phyloP scores from a whole-genome alignment of 2,888 invertebrate genomes.

The Scaptomyza polygonia region DNA sequence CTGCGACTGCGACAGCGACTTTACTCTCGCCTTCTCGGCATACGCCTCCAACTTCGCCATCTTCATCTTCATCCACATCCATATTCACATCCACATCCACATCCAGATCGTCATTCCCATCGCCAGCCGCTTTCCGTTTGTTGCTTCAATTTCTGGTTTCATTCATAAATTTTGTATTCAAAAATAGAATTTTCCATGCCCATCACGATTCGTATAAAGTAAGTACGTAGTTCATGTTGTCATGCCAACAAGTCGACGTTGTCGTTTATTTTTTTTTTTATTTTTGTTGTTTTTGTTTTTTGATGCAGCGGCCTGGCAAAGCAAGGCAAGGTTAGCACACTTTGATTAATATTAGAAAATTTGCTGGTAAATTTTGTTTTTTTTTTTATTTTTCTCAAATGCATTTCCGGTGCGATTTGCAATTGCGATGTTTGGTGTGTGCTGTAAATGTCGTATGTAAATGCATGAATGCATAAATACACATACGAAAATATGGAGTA shows the following conservation, averaged over 20 bases:
- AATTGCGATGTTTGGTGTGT: slow-evolving; percentile 10
- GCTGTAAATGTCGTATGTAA: neutral
- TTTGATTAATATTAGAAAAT: slow-evolving; percentile 65
- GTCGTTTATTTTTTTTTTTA: slow-evolving; percentile 1
- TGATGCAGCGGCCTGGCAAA: slow-evolving; percentile 26
- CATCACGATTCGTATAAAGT: slow-evolving; percentile 9
- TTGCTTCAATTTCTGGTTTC: slow-evolving; percentile 36
- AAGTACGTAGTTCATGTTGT: slow-evolving; percentile 16
- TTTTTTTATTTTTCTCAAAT: slow-evolving; percentile 16
- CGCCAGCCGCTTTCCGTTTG: neutral
- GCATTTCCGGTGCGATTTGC: slow-evolving; percentile 56
- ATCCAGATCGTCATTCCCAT: neutral
- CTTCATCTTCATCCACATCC: neutral
- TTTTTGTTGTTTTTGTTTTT: neutral
- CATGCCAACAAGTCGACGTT: slow-evolving; percentile 28
- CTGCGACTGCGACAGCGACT: neutral
- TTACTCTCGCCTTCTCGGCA: neutral
- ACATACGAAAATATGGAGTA: neutral
- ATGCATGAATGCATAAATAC: neutral
- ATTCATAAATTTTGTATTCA: slow-evolving; percentile 63
- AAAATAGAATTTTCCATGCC: slow-evolving; percentile 52
- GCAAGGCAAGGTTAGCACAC: slow-evolving; percentile 49
- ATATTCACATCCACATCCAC: neutral
- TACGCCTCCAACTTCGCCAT: neutral
- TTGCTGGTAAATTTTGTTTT: slow-evolving; percentile 40